Evolutionary conservation across 2,113 vertebrate species (phyloP).

Genomic region (Thamnophis sirtalis): DNA sequence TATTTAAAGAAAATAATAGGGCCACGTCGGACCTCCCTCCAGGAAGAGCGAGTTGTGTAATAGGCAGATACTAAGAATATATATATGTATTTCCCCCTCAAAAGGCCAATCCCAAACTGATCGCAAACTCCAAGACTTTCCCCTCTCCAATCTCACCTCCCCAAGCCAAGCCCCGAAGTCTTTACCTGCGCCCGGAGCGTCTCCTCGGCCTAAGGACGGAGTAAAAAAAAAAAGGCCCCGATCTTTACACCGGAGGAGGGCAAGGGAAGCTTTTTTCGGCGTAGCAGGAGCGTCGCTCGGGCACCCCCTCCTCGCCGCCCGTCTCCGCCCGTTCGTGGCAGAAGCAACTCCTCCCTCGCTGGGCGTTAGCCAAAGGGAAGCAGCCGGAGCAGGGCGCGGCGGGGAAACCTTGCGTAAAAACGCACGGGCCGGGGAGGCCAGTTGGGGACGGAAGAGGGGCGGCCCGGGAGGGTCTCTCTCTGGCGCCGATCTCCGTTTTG

Average conservation of each 20-base stretch:
- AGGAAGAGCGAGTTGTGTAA: neutral
- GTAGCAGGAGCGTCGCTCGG: no score
- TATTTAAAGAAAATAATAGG: neutral
- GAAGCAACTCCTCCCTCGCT: constrained; percentile 5
- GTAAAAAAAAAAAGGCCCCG: neutral
- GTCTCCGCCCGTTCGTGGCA: neutral
- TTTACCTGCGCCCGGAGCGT: neutral
- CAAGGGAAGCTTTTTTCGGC: neutral
- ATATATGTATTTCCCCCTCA: no score
- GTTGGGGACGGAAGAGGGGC: neutral
- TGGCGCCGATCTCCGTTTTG: neutral
- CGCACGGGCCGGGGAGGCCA: neutral
- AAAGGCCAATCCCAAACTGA: neutral
- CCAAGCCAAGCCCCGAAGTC: neutral
- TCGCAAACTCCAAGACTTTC: neutral
- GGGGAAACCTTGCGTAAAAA: neutral
- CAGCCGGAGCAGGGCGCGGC: neutral
- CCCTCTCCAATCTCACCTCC: neutral
- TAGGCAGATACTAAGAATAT: neutral
- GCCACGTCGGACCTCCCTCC: neutral
- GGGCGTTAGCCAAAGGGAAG: neutral
- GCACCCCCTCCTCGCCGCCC: neutral
- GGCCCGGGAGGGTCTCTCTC: neutral
- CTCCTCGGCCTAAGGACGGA: neutral
- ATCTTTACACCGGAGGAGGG: neutral